Evolutionary conservation across 1,140 invertebrate species (phyloP).

Genomic region (Drosophila insularis): DNA sequence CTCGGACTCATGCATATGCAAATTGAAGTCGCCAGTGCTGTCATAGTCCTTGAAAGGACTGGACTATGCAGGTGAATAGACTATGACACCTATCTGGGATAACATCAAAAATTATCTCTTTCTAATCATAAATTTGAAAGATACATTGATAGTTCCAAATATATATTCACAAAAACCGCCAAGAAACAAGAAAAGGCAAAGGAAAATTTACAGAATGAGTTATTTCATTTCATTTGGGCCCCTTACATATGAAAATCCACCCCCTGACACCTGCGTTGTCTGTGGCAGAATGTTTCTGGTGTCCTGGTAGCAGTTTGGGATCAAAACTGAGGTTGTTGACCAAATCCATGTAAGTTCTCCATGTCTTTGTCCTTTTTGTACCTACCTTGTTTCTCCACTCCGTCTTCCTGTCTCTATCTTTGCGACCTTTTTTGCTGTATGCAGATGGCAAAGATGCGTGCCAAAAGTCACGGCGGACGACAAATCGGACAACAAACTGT

Average conservation of each 20-base stretch:
- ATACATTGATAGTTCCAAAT: too few relatives aligned
- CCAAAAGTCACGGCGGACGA: slow-evolving; percentile 54
- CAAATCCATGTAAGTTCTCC: slow-evolving; percentile 41
- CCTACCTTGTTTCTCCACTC: not conserved
- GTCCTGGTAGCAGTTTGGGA: slow-evolving; percentile 3
- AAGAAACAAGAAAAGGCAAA: too few relatives aligned
- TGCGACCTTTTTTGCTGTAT: slow-evolving; percentile 3
- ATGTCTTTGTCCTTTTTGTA: not conserved
- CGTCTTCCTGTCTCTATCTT: not conserved
- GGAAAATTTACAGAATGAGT: too few relatives aligned
- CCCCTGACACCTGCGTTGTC: not conserved
- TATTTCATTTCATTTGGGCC: not conserved
- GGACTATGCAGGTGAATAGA: not conserved
- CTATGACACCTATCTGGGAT: too few relatives aligned
- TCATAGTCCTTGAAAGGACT: not conserved
- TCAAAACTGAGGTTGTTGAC: slow-evolving; percentile 26
- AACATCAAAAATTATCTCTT: too few relatives aligned
- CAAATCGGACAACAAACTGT: slow-evolving; percentile 38
- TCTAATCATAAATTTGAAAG: too few relatives aligned
- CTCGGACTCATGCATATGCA: slow-evolving; percentile 74
- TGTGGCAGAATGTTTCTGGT: not conserved
- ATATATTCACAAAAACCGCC: too few relatives aligned
- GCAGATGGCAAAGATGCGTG: slow-evolving; percentile 36
- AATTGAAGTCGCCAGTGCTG: slow-evolving; percentile 41
- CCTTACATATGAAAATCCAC: not conserved